Evolutionary conservation across 2,113 vertebrate species (phyloP).

Genomic region (Brachypteracias leptosomus): DNA sequence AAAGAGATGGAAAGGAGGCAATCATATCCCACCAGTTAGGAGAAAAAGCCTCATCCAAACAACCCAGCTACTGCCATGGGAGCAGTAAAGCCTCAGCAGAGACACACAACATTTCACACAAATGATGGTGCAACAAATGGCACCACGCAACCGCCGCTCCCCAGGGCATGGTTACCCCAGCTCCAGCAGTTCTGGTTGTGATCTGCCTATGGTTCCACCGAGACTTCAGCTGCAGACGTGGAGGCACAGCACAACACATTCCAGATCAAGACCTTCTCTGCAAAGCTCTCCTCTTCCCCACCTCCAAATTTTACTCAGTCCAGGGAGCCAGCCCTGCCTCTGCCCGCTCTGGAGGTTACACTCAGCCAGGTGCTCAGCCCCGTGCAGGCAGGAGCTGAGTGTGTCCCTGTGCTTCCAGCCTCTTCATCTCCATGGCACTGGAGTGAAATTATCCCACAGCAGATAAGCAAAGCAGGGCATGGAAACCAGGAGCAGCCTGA

Average conservation of each 20-base stretch:
- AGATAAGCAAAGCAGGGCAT: not conserved
- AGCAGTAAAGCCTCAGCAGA: not conserved
- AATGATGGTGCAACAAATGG: not conserved
- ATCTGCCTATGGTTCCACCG: not conserved
- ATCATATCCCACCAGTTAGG: not conserved
- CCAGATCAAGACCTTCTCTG: not conserved
- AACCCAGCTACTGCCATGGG: not conserved
- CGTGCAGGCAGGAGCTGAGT: not conserved
- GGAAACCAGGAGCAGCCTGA: not conserved
- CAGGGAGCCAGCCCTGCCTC: not conserved
- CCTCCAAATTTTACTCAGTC: not conserved
- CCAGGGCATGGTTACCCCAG: not conserved
- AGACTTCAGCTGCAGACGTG: not conserved
- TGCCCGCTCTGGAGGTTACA: not conserved
- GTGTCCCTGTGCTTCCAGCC: not conserved
- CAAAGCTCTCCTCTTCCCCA: not conserved
- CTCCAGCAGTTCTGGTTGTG: not conserved
- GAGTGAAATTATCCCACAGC: not conserved
- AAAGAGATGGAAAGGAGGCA: not conserved
- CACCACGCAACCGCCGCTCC: accelerated
- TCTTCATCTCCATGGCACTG: not conserved
- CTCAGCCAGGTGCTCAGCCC: not conserved
- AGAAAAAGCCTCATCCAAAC: not conserved
- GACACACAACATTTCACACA: not conserved
- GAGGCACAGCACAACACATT: not conserved